Conservation (phyloP, 1,140 invertebrate genomes). For the Tetramorium simillimum region DNA sequence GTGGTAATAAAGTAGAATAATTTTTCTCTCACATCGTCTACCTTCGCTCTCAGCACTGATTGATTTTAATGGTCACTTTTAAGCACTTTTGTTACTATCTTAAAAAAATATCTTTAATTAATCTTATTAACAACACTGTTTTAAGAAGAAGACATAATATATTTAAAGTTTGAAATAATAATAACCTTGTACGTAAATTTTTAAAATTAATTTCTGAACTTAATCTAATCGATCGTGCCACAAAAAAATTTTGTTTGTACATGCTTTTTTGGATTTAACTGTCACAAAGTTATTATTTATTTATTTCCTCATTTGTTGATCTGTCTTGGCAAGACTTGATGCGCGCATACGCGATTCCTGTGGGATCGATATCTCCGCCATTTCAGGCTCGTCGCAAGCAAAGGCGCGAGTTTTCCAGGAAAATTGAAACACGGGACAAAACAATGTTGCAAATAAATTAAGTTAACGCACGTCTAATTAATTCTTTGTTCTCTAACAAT, state of each 20-base stretch:
- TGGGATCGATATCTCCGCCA: conserved; percentile 70
- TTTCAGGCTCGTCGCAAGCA: conserved; percentile 67
- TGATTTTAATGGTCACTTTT: conserved; percentile 28
- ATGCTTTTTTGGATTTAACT: not conserved
- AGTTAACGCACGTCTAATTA: conserved; percentile 13
- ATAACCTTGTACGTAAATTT: not conserved
- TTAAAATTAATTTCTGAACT: not conserved
- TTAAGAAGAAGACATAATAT: not conserved
- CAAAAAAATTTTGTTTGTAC: not conserved
- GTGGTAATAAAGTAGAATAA: conserved; percentile 52
- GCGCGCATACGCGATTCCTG: conserved; percentile 74
- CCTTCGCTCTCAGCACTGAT: not conserved
- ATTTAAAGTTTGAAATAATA: not conserved
- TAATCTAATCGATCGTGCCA: not conserved
- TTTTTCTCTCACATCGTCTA: not conserved
- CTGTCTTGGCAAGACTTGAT: conserved; percentile 62
- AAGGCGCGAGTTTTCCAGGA: conserved; percentile 66
- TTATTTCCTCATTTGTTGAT: conserved; percentile 69
- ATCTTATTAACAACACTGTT: not conserved
- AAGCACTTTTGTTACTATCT: not conserved
- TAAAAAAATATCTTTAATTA: conserved; percentile 1
- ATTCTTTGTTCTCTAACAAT: not conserved
- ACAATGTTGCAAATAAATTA: conserved; percentile 6
- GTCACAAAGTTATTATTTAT: conserved; percentile 52
- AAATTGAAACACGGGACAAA: conserved; percentile 66